These are phyloP conservation scores for Stenchaetothrips biformis DNA, from an alignment of 2,888 invertebrate genomes.

Conservation along the genomic window DNA sequence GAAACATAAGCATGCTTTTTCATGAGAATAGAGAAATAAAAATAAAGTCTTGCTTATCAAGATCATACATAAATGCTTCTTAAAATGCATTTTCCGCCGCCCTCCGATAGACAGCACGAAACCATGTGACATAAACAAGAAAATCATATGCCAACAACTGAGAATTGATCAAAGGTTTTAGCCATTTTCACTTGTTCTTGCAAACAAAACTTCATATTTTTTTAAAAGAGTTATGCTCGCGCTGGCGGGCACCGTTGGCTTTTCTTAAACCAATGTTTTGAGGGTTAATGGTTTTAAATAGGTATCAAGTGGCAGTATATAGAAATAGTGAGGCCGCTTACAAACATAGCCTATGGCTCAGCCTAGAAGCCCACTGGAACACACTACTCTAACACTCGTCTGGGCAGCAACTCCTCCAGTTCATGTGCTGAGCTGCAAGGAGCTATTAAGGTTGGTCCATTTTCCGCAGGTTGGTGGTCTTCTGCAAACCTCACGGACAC, in stretches of 20 bases:
- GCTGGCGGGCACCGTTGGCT: background rate
- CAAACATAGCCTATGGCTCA: slow-evolving; percentile 16
- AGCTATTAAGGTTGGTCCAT: slow-evolving; percentile 15
- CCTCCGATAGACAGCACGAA: background rate
- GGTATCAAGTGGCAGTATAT: background rate
- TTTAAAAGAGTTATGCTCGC: background rate
- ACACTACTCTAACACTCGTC: background rate
- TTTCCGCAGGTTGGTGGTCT: slow-evolving; percentile 4
- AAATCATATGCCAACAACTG: background rate
- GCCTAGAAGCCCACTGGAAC: background rate
- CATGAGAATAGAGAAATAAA: background rate
- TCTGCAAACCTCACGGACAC: background rate
- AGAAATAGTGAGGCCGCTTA: background rate
- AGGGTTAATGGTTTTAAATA: background rate
- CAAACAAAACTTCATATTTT: background rate
- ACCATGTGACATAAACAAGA: background rate
- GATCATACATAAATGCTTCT: slow-evolving; percentile 4
- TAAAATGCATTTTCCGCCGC: slow-evolving; percentile 7
- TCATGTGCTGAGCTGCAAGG: slow-evolving; percentile 7
- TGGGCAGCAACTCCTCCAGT: background rate
- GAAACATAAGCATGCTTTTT: background rate
- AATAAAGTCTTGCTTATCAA: slow-evolving; percentile 11
- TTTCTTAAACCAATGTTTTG: background rate
- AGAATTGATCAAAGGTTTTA: background rate
- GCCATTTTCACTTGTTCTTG: background rate